Evolutionary conservation across 2,888 invertebrate genomes (phyloP), one percentile per base, ranked within the genome.

Genomic region (Yponomeuta evonymella): DNA sequence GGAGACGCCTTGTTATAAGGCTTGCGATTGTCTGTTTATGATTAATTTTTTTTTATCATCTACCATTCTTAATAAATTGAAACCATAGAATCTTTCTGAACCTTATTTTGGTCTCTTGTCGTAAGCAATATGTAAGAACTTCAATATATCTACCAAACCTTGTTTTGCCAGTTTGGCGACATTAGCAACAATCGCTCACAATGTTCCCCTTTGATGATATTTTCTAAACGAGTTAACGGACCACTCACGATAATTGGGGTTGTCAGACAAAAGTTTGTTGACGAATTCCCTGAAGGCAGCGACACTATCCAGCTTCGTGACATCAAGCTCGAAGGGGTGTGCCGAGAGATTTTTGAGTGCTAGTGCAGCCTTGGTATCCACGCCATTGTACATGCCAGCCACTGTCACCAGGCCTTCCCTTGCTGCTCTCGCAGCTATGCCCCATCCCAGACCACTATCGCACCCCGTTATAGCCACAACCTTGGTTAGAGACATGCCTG

Each of bases 401-500:
- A 98, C 89, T 1, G 97, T 97, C 3, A 94, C 93, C 75, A 96
- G 92, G 0, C 96, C 96, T 77, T 94, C 89, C 6, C 93, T 87
- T 9, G 93, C 93, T 9, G 94, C 86, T 75, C 95, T 93, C 33
- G 94, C 91, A 0, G 96, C 95, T 69, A 96, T 82, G 2, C 95
- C 94, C 86, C 94, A 96, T 71, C 97, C 97, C 23, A 97, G 92
- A 2, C 97, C 97, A 72, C 96, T 96, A 86, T 97, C 97, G 82
- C 97, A 97, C 65, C 97, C 97, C 9, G 96, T 96, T 75, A 97
- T 95, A 29, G 96, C 92, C 63, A 95, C 90, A 2, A 95, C 93
- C 72, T 86, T 80, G 12, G 78, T 86, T 69, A 84, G 11, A 8
- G 48, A 29, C 68, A 68, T 68, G 6, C 29, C 51, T 58, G 51